These are phyloP conservation scores for Eira barbara DNA, from an alignment of 2,113 vertebrate species.

Conservation along the genomic window DNA sequence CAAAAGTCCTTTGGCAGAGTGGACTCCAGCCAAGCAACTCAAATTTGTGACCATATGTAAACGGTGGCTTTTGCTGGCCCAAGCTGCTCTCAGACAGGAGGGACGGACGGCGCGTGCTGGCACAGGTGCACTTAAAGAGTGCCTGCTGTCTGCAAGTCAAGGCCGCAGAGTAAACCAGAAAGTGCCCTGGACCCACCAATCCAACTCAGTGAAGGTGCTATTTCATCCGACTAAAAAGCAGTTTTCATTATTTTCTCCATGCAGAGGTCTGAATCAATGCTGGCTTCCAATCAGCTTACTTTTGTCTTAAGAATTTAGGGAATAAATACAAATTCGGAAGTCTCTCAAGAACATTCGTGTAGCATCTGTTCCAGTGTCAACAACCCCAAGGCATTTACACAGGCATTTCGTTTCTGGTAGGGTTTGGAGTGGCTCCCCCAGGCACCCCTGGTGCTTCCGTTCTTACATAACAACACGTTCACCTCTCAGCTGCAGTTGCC, in stretches of 20 bases:
- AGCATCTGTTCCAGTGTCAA: slow-evolving; percentile 61
- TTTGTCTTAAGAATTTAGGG: slow-evolving; percentile 42
- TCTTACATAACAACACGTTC: slow-evolving; percentile 31
- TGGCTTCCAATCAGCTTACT: slow-evolving; percentile 30
- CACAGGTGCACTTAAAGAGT: not conserved
- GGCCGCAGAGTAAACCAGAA: not conserved
- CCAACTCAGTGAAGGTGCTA: not conserved
- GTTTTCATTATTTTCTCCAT: slow-evolving; percentile 47
- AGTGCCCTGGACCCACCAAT: not conserved
- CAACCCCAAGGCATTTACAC: slow-evolving; percentile 20
- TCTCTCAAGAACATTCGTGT: slow-evolving; percentile 51
- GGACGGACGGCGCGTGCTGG: not conserved
- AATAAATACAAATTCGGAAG: not conserved
- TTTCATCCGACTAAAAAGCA: slow-evolving; percentile 23
- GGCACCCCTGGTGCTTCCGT: not conserved
- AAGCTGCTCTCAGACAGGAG: not conserved
- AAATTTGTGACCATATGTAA: not conserved
- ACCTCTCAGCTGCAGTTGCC: not conserved
- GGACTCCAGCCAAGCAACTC: not conserved
- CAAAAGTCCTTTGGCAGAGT: not conserved
- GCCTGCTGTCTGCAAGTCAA: not conserved
- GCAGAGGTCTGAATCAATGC: slow-evolving; percentile 27
- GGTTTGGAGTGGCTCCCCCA: not conserved
- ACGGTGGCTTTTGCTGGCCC: not conserved
- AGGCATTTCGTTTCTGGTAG: not conserved